Conservation (phyloP, 1,140 invertebrate species). For the Trissolcus basalis region DNA sequence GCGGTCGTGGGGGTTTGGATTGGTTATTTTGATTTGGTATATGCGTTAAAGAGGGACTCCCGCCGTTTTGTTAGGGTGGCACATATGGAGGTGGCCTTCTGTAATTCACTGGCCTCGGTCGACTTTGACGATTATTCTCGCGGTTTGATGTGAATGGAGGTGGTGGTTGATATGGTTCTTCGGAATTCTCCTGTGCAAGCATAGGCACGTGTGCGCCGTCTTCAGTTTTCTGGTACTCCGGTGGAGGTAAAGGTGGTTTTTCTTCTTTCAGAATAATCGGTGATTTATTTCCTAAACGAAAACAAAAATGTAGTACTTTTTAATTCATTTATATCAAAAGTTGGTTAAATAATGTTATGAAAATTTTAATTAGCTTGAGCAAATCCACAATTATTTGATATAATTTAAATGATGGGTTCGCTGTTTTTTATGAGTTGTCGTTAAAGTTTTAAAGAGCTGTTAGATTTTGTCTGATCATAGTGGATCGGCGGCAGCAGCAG, state of each 20-base stretch:
- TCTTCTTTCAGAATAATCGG: conserved; percentile 95
- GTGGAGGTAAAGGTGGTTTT: conserved; percentile 89
- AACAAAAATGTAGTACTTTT: not conserved
- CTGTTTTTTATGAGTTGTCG: too few species aligned
- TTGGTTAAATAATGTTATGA: not conserved
- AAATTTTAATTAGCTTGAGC: too few species aligned
- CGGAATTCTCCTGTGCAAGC: conserved; percentile 73
- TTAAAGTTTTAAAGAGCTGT: not conserved
- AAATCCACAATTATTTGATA: too few species aligned
- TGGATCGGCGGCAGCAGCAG: not conserved
- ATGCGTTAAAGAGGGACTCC: conserved; percentile 64
- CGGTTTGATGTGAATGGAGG: conserved; percentile 86
- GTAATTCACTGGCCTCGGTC: conserved; percentile 89
- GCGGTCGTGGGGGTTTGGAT: conserved; percentile 39
- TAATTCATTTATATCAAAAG: not conserved
- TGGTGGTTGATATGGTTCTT: conserved; percentile 80
- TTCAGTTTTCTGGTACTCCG: conserved; percentile 82
- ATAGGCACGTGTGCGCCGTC: conserved; percentile 74
- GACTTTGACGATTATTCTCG: conserved; percentile 80
- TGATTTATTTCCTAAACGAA: conserved; percentile 81
- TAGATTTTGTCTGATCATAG: not conserved
- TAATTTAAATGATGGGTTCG: too few species aligned
- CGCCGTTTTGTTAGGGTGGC: conserved; percentile 85
- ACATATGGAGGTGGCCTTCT: conserved; percentile 94
- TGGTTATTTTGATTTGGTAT: conserved; percentile 70